Evolutionary conservation across 2,797 vertebrate genomes (phyloP).

Genomic region (Pelochelys cantorii): DNA sequence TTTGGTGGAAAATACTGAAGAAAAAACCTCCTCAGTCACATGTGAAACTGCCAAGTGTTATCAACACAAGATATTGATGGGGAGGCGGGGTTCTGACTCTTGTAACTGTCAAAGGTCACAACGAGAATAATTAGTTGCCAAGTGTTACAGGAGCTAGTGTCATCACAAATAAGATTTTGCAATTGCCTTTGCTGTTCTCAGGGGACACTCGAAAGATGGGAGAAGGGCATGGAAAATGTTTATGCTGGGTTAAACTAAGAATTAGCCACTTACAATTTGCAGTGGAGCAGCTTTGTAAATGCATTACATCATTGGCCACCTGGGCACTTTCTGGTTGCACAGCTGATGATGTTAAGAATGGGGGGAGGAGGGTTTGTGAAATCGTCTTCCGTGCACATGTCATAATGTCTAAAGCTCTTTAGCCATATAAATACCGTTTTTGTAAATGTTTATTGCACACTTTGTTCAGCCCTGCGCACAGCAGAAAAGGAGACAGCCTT

Average conservation of each 20-base stretch:
- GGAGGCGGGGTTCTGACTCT: conserved; percentile 18
- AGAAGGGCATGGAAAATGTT: conserved; percentile 48
- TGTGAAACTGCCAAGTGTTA: conserved; percentile 55
- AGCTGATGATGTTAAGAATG: neutral
- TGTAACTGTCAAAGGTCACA: conserved; percentile 54
- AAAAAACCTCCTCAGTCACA: conserved; percentile 49
- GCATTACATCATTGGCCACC: conserved; percentile 50
- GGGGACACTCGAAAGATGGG: conserved; percentile 30
- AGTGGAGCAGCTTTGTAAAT: conserved; percentile 59
- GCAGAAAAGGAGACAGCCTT: conserved; percentile 7
- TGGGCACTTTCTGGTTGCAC: neutral
- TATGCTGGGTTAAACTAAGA: conserved; percentile 60
- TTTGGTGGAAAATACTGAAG: conserved; percentile 53
- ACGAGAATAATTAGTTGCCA: conserved; percentile 58
- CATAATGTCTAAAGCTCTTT: conserved; percentile 19
- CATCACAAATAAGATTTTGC: conserved; percentile 59
- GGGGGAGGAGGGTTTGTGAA: neutral
- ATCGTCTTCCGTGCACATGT: neutral
- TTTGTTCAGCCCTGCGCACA: neutral
- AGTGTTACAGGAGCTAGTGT: conserved; percentile 48
- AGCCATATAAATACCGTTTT: conserved; percentile 21
- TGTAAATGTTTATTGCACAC: neutral
- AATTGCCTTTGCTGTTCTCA: conserved; percentile 7
- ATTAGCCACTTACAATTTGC: conserved; percentile 54
- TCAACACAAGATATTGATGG: conserved; percentile 53